These are phyloP conservation scores for Passer montanus DNA, from an alignment of 2,113 vertebrate species.

Conservation along the genomic window DNA sequence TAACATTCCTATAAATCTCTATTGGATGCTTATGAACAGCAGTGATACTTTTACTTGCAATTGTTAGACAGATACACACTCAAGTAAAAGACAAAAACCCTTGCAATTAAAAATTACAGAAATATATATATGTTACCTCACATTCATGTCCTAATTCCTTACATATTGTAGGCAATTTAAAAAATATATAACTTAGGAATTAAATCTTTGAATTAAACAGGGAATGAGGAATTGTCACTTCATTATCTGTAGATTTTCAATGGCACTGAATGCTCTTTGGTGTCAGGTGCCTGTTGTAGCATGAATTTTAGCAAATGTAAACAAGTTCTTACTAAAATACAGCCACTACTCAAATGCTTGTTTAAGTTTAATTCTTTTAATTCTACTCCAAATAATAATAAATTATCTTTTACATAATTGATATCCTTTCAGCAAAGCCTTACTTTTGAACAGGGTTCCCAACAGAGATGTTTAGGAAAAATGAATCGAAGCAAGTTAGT, in stretches of 20 bases:
- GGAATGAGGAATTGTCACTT: neutral
- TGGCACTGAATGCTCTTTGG: neutral
- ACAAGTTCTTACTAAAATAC: neutral
- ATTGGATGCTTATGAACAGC: neutral
- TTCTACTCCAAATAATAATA: neutral
- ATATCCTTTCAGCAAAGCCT: neutral
- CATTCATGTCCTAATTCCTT: neutral
- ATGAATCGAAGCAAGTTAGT: neutral
- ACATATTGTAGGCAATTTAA: neutral
- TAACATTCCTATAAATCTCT: neutral
- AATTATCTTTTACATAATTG: neutral
- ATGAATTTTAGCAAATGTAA: accelerated
- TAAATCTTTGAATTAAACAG: neutral
- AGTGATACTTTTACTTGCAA: neutral
- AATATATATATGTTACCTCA: neutral
- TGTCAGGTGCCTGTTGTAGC: neutral
- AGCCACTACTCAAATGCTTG: neutral
- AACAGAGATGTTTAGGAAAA: neutral
- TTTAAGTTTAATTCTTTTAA: neutral
- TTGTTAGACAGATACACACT: neutral
- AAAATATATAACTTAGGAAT: neutral
- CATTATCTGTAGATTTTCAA: neutral
- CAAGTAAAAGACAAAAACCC: neutral
- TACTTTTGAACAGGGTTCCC: neutral
- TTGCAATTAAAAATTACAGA: neutral